Conservation (phyloP, 1,140 invertebrate genomes). For the Brachystomella parvula region DNA sequence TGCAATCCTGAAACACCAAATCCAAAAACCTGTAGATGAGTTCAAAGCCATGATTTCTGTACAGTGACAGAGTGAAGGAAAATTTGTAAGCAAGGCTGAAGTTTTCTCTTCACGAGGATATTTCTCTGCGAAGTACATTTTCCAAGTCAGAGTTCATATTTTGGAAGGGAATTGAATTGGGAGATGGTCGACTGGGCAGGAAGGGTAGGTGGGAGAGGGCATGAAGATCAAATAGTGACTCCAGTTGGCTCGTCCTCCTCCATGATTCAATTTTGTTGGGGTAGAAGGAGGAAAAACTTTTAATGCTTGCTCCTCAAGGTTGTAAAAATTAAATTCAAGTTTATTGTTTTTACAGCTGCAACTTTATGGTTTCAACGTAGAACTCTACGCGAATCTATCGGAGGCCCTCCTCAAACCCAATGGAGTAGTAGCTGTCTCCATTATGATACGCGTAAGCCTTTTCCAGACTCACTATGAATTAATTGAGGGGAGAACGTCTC, state of each 20-base stretch:
- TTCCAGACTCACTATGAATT: too few relatives aligned
- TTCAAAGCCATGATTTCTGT: too few relatives aligned
- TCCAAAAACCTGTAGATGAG: too few relatives aligned
- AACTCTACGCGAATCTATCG: slow-evolving; percentile 83
- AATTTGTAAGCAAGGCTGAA: too few relatives aligned
- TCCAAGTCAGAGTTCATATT: slow-evolving; percentile 30
- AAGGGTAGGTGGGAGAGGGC: not conserved
- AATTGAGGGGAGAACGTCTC: too few relatives aligned
- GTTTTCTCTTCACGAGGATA: too few relatives aligned
- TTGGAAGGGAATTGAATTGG: slow-evolving; percentile 27
- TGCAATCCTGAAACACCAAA: too few relatives aligned
- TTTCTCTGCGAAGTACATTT: too few relatives aligned
- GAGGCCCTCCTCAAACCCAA: slow-evolving; percentile 79
- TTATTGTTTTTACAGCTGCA: slow-evolving; percentile 39
- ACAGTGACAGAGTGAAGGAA: too few relatives aligned
- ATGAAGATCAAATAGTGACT: not conserved
- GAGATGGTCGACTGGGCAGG: not conserved
- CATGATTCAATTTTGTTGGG: slow-evolving; percentile 10
- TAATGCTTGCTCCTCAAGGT: slow-evolving; percentile 4
- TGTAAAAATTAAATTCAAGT: slow-evolving; percentile 34
- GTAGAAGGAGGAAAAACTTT: not conserved
- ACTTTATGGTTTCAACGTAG: slow-evolving; percentile 68
- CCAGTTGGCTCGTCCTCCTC: slow-evolving; percentile 2
- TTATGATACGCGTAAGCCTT: slow-evolving; percentile 76
- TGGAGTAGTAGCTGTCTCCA: slow-evolving; percentile 77